phyloP scores from a whole-genome alignment of 2,797 vertebrate genomes.

The Holocentrus rufus region DNA sequence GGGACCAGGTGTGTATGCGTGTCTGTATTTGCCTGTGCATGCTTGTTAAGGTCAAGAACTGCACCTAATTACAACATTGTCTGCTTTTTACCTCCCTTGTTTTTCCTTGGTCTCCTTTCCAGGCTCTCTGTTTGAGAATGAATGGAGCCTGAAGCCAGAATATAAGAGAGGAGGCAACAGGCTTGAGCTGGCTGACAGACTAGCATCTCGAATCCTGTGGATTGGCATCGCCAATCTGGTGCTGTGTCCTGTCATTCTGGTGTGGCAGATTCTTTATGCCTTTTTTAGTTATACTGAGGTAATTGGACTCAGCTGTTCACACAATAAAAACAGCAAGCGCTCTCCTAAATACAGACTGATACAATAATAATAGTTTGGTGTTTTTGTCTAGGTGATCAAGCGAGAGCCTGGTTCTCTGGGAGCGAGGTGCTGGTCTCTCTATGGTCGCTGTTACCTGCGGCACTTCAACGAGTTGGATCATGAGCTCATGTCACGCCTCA shows the following conservation, averaged over 20 bases:
- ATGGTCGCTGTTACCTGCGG: constrained; percentile 95
- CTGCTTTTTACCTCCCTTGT: neutral
- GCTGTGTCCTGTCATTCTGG: constrained; percentile 95
- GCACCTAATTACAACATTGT: neutral
- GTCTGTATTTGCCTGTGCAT: neutral
- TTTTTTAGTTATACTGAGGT: constrained; percentile 98
- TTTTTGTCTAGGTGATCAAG: constrained; percentile 85
- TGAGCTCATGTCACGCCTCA: constrained; percentile 95
- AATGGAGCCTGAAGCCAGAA: constrained; percentile 96
- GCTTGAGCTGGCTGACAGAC: constrained; percentile 93
- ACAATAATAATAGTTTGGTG: neutral
- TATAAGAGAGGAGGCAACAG: constrained; percentile 95
- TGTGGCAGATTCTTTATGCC: constrained; percentile 99
- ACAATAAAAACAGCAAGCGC: neutral
- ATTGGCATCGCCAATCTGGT: constrained; percentile 97
- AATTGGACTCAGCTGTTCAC: neutral
- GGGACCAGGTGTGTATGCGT: constrained; percentile 84
- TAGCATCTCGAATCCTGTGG: constrained; percentile 96
- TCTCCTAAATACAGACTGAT: neutral
- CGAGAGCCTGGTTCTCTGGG: constrained; percentile 96
- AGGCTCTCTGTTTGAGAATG: constrained; percentile 96
- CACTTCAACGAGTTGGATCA: constrained; percentile 99
- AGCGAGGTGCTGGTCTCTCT: constrained; percentile 97
- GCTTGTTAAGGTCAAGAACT: neutral
- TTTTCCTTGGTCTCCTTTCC: neutral